Base-by-base conservation (phyloP, 2,797 vertebrate genomes). In the Propithecus deckenii region DNA sequence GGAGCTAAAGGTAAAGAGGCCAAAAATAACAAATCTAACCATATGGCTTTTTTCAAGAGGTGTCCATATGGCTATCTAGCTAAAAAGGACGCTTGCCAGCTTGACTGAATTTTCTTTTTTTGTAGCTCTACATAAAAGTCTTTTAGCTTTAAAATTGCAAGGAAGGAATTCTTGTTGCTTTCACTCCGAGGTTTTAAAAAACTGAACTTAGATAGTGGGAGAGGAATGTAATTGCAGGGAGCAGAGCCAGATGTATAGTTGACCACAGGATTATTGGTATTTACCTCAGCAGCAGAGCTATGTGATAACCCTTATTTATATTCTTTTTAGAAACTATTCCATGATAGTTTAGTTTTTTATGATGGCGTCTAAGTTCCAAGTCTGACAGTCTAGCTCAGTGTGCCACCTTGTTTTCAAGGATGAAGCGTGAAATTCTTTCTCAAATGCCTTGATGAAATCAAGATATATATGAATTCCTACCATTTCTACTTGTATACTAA, bases 21-120 rank as follows among this genome's bases (percentile, higher is more conserved):
- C 98, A 97, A 97, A 95, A 97, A 97, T 95, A 97, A 97, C 97
- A 97, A 83, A 74, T 92, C 69, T 67, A 94, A 96, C 96, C 96
- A 98, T 94, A 97, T 97, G 97, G 97, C 80, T 94, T 89, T 97
- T 94, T 86, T 97, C 87, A 95, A 83, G 92, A 95, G 61, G 22
- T 79, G 85, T 93, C 96, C 79, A 9, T 95, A 38, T 96, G 96
- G 89, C 94, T 90, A 28, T 96, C 92, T 89, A 90, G 80, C 83
- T 72, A 63, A 93, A 85, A 90, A 80, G 43, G 75, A 32, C 69
- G 83, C 75, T 95, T 86, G 88, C 94, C 80, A 92, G 91, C 74
- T 89, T 74, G 85, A 74, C 76, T 89, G 86, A 79, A 46, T 71
- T 95, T 92, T 88, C 20, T 91, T 78, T 52, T 94, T 89, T 48